Conservation (phyloP, 2,888 invertebrate species). For the Macrosoma leucophasiata region DNA sequence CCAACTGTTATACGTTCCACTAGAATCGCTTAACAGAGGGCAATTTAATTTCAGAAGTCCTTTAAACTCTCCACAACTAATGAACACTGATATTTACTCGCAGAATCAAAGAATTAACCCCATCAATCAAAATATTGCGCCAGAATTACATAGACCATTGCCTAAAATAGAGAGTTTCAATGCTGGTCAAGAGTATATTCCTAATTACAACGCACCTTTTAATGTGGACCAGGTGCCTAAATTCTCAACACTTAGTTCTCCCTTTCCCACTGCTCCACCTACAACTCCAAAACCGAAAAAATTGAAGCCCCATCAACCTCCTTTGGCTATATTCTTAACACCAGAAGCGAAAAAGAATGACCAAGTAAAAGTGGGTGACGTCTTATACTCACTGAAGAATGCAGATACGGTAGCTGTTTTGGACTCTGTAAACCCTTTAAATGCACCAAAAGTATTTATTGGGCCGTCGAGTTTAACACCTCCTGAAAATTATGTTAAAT, state of each 20-base stretch:
- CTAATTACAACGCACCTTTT: conserved; percentile 49
- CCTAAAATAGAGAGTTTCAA: conserved; percentile 39
- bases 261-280: conserved; percentile 56
- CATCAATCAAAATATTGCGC: conserved; percentile 34
- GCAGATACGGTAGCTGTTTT: conserved; percentile 85
- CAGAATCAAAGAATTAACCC: conserved; percentile 42
- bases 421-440: conserved; percentile 80
- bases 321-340: conserved; percentile 87
- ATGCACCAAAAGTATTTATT: conserved; percentile 86
- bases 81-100: conserved; percentile 49
- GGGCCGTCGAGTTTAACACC: conserved; percentile 85
- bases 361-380: conserved; percentile 80
- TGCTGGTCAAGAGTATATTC: conserved; percentile 42
- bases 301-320: conserved; percentile 87
- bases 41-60: conserved; percentile 59
- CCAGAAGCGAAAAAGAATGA: conserved; percentile 61
- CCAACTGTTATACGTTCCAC: conserved; percentile 87
- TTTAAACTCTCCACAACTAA: conserved; percentile 37
- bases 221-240: conserved; percentile 52
- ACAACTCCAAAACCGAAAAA: conserved; percentile 72
- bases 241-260: conserved; percentile 51
- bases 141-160: conserved; percentile 43
- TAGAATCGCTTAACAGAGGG: conserved; percentile 80
- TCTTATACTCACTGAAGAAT: conserved; percentile 80
- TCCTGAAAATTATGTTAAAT: conserved; percentile 84